Base-by-base conservation (phyloP, 2,888 invertebrate species). In the Andrena minutula region DNA sequence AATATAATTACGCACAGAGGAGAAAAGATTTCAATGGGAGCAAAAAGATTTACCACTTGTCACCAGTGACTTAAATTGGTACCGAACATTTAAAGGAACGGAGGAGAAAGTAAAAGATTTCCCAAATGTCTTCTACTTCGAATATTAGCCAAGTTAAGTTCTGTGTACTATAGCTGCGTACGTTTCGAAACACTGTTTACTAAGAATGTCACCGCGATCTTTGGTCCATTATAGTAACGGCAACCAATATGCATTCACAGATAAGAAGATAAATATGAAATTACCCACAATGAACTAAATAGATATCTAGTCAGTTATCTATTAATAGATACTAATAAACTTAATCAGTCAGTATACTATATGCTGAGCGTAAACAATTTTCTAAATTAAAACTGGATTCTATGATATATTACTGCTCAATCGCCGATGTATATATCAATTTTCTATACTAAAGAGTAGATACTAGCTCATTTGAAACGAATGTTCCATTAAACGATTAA, bases 181-280 rank as follows among this genome's bases (percentile, higher is more conserved):
- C 30, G 12, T 7, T 49, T 61, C 49, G 2, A 64, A 8, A 16
- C 10, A 10, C 7, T 26, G 65, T 53, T 76, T 41, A 28, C 28
- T 35, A 51, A 49, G 26, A 35, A 30, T 32, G 75, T 74, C 28
- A 75, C 65, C 65, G 35, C 32, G 75, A 77, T 77, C 64, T 77
- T 75, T 75, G 49, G 60, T 65, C 56, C 60, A 75, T 77, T 51
- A 49, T 77, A 74, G 58, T 66, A 77, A 60, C 49, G 74, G 63
- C 28, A 63, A 75, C 61, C 53, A 72, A 72, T 72, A 32, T 28
- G 51, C 30, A 23, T 35, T 35, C 30, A 20, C 20, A 58, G 49
- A 70, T 75, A 70, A 63, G 41, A 10, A 75, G 49, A 63, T 75
- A 65, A 58, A 65, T 49, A 49, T 58, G 58, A 65, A 32, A 26